phyloP scores from a whole-genome alignment of 2,113 vertebrate genomes.

The Megaleporinus macrocephalus region DNA sequence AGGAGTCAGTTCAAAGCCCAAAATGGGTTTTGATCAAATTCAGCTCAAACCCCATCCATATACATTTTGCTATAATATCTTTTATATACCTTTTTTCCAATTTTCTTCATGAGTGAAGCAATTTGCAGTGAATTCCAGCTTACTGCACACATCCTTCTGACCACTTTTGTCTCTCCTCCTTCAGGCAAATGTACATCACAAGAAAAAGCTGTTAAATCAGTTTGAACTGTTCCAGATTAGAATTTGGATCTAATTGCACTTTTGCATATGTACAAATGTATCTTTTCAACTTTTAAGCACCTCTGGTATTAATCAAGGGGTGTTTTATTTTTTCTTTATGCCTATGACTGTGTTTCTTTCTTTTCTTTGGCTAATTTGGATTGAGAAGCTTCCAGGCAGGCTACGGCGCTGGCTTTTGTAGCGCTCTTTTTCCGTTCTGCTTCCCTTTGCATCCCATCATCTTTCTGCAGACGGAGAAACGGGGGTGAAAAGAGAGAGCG shows the following conservation, averaged over 20 bases:
- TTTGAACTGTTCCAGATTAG: conserved; percentile 27
- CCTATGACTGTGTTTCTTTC: conserved; percentile 65
- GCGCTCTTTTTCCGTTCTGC: conserved; percentile 73
- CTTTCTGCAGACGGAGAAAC: conserved; percentile 70
- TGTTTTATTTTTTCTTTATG: conserved; percentile 5
- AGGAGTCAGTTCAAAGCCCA: too few relatives aligned
- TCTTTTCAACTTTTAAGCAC: conserved; percentile 22
- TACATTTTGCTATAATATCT: too few relatives aligned
- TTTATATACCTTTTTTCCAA: too few relatives aligned
- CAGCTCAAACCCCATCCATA: too few relatives aligned
- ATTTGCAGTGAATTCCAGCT: background rate
- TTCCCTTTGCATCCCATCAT: conserved; percentile 78
- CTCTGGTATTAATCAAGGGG: conserved; percentile 34
- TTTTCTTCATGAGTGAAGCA: background rate
- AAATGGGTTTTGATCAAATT: too few relatives aligned
- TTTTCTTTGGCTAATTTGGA: conserved; percentile 80
- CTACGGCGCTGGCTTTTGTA: conserved; percentile 75
- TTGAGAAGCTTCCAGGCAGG: conserved; percentile 79
- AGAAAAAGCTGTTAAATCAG: background rate
- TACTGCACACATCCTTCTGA: background rate
- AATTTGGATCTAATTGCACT: conserved; percentile 6
- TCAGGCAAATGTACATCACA: conserved; percentile 1
- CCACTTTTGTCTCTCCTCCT: background rate
- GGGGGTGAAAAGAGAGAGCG: background rate
- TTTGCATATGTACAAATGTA: background rate